Conservation (phyloP, 2,888 invertebrate species). For the Stenotaenia linearis region DNA sequence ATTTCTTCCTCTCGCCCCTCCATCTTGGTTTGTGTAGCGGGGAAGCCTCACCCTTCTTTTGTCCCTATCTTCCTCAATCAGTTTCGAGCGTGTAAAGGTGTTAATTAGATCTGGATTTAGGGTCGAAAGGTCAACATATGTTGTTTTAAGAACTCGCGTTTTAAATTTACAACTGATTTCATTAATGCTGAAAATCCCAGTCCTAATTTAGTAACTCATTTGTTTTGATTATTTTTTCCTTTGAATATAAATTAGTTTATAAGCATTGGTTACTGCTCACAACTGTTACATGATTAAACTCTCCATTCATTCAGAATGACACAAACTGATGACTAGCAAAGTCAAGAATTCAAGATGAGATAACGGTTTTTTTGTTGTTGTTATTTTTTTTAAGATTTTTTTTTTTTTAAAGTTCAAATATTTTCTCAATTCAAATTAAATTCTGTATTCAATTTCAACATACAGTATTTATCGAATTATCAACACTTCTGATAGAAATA, state of each 20-base stretch:
- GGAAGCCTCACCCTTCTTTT: not conserved
- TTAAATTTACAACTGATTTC: not conserved
- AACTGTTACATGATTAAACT: not conserved
- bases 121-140: not conserved
- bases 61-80: conserved; percentile 13
- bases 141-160: not conserved
- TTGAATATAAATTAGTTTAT: not conserved
- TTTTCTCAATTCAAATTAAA: not conserved
- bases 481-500: too few species aligned
- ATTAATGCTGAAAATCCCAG: not conserved
- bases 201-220: not conserved
- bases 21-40: conserved; percentile 11
- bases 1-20: conserved; percentile 8
- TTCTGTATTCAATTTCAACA: too few species aligned
- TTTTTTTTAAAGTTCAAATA: not conserved
- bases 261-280: not conserved
- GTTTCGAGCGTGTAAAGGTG: not conserved
- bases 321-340: not conserved
- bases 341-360: not conserved
- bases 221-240: not conserved
- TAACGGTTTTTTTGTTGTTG: not conserved
- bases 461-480: too few species aligned
- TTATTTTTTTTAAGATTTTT: too few species aligned
- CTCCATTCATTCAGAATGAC: not conserved
- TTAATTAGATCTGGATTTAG: conserved; percentile 4